Evolutionary conservation across 2,797 vertebrate genomes (phyloP).

Genomic region (Kryptolebias ocellatus): DNA sequence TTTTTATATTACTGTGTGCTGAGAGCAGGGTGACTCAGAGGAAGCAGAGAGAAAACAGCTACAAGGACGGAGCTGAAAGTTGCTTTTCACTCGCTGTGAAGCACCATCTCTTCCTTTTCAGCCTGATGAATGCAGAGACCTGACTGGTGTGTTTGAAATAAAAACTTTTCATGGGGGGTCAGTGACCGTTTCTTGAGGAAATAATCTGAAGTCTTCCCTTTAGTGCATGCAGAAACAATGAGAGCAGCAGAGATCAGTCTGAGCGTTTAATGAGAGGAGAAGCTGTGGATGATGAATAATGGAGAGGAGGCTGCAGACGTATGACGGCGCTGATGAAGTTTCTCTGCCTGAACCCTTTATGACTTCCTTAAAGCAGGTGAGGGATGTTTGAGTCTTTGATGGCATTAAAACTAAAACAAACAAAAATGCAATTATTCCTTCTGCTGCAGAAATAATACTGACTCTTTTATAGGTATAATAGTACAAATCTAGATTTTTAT

Average conservation of each 20-base stretch:
- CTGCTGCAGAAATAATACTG: too few relatives aligned
- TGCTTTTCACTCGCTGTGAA: conserved; percentile 20
- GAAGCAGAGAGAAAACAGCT: conserved; percentile 11
- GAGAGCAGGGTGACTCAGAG: conserved; percentile 9
- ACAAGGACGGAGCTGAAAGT: conserved; percentile 1
- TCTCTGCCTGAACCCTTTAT: too few relatives aligned
- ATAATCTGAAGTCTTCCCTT: neutral
- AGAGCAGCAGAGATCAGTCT: neutral
- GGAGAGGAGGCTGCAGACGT: neutral
- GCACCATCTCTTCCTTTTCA: conserved; percentile 13
- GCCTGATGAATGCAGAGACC: neutral
- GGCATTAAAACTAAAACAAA: too few relatives aligned
- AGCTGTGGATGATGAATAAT: neutral
- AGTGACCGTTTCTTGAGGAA: neutral
- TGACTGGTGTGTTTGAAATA: conserved; percentile 4
- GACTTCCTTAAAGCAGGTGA: too few relatives aligned
- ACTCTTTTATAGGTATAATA: too few relatives aligned
- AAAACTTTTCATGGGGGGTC: conserved; percentile 7
- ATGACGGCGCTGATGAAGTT: too few relatives aligned
- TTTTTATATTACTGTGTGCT: conserved; percentile 26
- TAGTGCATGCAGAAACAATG: neutral
- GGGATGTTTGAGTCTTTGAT: too few relatives aligned
- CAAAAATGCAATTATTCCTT: too few relatives aligned
- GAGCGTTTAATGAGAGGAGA: neutral
- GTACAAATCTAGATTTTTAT: too few relatives aligned